Evolutionary conservation across 2,888 invertebrate species (phyloP).

Genomic region (Pyrocoelia pectoralis): DNA sequence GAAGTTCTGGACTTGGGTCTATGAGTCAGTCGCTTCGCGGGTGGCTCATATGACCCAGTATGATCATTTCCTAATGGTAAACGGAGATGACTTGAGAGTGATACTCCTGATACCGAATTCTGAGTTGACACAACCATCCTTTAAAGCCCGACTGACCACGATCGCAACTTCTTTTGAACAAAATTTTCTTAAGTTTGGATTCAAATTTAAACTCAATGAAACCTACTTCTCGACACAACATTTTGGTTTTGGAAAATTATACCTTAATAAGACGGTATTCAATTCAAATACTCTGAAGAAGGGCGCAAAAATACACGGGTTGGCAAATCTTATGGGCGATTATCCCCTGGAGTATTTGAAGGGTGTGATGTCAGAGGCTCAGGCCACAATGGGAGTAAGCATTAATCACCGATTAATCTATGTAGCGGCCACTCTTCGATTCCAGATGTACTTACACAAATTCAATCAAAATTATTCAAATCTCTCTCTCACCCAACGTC

Average conservation of each 20-base stretch:
- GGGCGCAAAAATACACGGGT: neutral
- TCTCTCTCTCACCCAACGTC: neutral
- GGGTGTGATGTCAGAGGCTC: neutral
- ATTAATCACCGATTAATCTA: neutral
- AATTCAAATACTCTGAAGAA: neutral
- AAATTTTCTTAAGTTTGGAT: conserved; percentile 6
- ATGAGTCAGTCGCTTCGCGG: neutral
- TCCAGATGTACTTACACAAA: neutral
- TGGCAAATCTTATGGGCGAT: neutral
- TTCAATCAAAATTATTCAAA: neutral
- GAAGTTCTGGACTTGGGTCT: conserved; percentile 7
- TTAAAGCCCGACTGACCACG: too few relatives aligned
- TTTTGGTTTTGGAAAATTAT: neutral
- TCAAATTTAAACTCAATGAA: neutral
- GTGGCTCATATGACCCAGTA: conserved; percentile 2
- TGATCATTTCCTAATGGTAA: conserved; percentile 6
- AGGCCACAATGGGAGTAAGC: too few relatives aligned
- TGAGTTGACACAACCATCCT: neutral
- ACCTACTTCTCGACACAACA: neutral
- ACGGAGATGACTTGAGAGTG: neutral
- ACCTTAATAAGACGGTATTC: neutral
- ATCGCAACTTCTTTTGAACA: too few relatives aligned
- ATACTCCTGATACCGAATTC: too few relatives aligned
- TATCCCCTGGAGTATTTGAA: neutral
- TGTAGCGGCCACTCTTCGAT: too few relatives aligned